Conservation (phyloP, 2,797 vertebrate genomes). For the Tenualosa ilisha region DNA sequence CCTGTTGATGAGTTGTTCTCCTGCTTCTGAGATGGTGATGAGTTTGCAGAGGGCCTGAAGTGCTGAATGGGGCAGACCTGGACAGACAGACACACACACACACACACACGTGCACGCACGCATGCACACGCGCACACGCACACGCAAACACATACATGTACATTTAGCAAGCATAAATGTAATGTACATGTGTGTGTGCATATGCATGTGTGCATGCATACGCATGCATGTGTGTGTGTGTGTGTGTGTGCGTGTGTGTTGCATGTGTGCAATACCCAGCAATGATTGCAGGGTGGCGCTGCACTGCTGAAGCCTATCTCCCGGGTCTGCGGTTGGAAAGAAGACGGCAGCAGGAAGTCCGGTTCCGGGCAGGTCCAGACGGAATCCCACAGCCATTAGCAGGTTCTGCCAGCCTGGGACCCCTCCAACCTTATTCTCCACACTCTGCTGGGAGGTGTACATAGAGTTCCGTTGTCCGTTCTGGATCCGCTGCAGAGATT, state of each 20-base stretch:
- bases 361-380: conserved; percentile 81
- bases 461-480: conserved; percentile 93
- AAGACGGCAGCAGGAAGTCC: conserved; percentile 91
- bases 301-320: conserved; percentile 92
- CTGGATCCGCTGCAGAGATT: conserved; percentile 95
- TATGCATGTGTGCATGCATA: too few species aligned
- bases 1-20: conserved; percentile 94
- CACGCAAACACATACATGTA: too few species aligned
- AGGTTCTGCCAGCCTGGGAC: conserved; percentile 95
- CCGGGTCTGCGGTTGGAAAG: conserved; percentile 92
- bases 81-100: not conserved
- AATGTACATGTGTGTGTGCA: too few species aligned
- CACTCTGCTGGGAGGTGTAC: conserved; percentile 97
- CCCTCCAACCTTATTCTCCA: conserved; percentile 94
- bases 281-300: conserved; percentile 92
- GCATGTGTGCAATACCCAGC: conserved; percentile 76
- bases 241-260: too few species aligned
- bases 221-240: too few species aligned
- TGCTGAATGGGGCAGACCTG: conserved; percentile 91
- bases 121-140: too few species aligned
- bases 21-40: conserved; percentile 88
- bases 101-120: too few species aligned
- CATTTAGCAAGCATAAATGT: too few species aligned
- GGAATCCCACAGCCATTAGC: conserved; percentile 90
- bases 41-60: conserved; percentile 96